Percentiles rank a stretch among this genome's conserved stretches.
Conservation (phyloP, 1,140 invertebrate species). For the Cydia pomonella region DNA sequence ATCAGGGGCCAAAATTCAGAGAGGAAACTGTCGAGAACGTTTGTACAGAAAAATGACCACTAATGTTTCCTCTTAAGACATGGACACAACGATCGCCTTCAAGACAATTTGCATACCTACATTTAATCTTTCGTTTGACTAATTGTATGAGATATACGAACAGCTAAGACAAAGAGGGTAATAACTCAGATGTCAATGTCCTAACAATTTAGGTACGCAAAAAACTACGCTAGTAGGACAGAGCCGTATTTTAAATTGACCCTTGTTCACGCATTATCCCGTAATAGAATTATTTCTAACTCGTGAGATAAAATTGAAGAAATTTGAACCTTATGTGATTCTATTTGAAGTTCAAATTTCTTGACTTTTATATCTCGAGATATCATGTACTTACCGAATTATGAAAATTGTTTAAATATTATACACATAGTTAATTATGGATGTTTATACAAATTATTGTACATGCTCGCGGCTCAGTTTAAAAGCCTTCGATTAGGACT, state of each 20-base stretch:
- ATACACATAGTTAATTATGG: conserved; percentile 38
- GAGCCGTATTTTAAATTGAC: not conserved
- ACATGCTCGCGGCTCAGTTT: conserved; percentile 49
- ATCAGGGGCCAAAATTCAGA: no score
- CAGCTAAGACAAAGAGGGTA: no score
- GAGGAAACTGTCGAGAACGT: no score
- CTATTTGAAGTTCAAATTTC: no score
- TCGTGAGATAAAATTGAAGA: no score
- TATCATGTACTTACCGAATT: no score
- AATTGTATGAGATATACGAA: not conserved
- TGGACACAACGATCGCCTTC: no score
- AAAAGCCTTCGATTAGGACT: conserved; percentile 56
- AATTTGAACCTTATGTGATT: no score
- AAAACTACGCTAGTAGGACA: not conserved
- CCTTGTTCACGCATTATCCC: not conserved
- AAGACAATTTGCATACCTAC: not conserved
- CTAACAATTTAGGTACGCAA: not conserved
- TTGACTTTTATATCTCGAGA: no score
- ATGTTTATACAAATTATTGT: conserved; percentile 46
- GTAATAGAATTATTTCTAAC: conserved; percentile 25
- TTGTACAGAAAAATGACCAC: no score
- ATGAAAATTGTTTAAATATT: not conserved
- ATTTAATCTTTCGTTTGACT: not conserved
- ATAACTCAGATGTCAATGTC: not conserved
- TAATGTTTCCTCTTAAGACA: no score